Conservation (phyloP, 2,113 vertebrate genomes). For the Mormyrus iriodes region DNA sequence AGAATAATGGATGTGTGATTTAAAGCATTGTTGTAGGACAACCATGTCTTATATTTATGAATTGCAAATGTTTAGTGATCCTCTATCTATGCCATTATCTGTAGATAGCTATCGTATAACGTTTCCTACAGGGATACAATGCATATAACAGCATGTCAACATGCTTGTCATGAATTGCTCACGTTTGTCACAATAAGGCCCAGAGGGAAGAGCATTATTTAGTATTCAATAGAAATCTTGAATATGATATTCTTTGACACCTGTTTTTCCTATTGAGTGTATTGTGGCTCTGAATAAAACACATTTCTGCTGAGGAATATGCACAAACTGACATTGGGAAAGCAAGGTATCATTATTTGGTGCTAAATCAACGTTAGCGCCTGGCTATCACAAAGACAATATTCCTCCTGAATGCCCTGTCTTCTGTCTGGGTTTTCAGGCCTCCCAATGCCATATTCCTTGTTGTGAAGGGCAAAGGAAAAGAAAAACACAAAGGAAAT, state of each 20-base stretch:
- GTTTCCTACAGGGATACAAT: background rate
- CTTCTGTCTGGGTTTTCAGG: background rate
- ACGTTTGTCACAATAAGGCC: background rate
- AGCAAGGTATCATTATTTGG: background rate
- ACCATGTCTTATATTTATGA: background rate
- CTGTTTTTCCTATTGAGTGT: background rate
- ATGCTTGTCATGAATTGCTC: background rate
- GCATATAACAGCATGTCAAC: background rate
- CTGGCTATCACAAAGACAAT: background rate
- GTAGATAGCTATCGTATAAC: background rate
- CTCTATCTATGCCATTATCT: background rate
- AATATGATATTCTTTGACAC: background rate
- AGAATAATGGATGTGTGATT: background rate
- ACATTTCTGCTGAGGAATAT: background rate
- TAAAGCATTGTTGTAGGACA: background rate
- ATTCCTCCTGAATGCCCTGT: background rate
- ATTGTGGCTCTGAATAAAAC: background rate
- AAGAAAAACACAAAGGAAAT: background rate
- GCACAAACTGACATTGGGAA: background rate
- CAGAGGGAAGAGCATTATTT: background rate
- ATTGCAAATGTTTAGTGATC: slow-evolving; percentile 1
- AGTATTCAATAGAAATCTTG: background rate
- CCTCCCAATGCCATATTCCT: background rate
- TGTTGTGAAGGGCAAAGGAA: background rate
- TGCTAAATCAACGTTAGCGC: background rate